Base-by-base conservation (phyloP, 2,888 invertebrate species). In the Parapristionchus giblindavisi region DNA sequence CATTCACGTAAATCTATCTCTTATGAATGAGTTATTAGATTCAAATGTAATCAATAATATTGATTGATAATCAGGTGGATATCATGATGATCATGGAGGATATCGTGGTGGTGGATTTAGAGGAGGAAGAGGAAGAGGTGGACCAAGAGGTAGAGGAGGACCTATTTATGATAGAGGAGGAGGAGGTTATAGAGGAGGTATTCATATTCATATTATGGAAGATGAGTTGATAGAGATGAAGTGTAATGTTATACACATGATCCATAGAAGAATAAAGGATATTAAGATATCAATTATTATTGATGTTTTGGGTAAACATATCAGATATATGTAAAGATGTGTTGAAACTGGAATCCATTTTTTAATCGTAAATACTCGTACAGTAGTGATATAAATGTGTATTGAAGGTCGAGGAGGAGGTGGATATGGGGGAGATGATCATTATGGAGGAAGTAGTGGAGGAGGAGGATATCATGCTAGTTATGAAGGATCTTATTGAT, bases 61-160 rank as follows among this genome's bases (percentile, higher is more conserved):
- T 48, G 14, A 61, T 3, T 63, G 3, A 65, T 43, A 24, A 34
- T 8, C 1, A 34, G 32, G 11, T 32, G 66, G 66, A 8, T 34
- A 52, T 2, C 40, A 38, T 38, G 68, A 52, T 51, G 52, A 65
- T 43, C 51, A 52, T 24, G 52, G 68, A 24, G 52, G 68, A 17
- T 48, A 63, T 24, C n/a, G 56, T n/a, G 54, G 61, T 24, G 73
- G 60, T 63, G 76, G 79, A 24, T 76, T 76, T 0, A 52, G 70
- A 71, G 56, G 70, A 38, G 51, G 1, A 48, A 27, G 70, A 56
- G 70, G 70, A 56, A n/a, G 56, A 32, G 54, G 56, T 40, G 38
- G 56, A 56, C 38, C 27, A 21, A 56, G 70, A 71, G 70, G 70
- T 56, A 52, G 51, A 52, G 34, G 66, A 66, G 66, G 66, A 32